Conservation (phyloP, 2,888 invertebrate genomes). For the Pyrrhosoma nymphula region DNA sequence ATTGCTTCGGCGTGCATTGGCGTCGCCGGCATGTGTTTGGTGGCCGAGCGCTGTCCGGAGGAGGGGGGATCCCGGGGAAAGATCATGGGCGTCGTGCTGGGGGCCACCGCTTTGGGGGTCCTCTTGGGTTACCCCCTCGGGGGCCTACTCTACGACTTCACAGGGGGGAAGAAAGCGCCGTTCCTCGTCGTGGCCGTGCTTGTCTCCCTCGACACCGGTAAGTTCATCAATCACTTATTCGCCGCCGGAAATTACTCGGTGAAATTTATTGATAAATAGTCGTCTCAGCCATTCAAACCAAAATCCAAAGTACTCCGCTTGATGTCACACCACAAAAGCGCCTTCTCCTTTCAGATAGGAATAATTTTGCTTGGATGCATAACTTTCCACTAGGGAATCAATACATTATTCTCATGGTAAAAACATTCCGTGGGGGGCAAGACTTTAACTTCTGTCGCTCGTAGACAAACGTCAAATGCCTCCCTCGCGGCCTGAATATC, state of each 20-base stretch:
- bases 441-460: too few species aligned
- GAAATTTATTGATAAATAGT: background rate
- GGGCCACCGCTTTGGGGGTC: conserved; percentile 90
- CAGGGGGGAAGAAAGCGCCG: conserved; percentile 85
- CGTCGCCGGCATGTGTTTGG: conserved; percentile 88
- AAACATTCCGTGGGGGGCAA: too few species aligned
- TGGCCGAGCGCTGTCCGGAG: conserved; percentile 83
- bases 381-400: too few species aligned
- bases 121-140: conserved; percentile 91
- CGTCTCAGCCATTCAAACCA: background rate
- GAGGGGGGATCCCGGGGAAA: conserved; percentile 81
- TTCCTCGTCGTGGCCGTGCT: conserved; percentile 85
- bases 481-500: too few species aligned
- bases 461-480: too few species aligned
- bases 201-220: conserved; percentile 79
- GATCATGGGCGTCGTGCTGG: conserved; percentile 90
- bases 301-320: background rate
- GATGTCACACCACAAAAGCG: too few species aligned
- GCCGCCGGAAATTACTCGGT: background rate
- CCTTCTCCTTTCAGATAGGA: too few species aligned
- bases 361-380: too few species aligned
- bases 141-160: conserved; percentile 87
- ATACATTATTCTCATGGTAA: too few species aligned
- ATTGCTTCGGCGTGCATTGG: conserved; percentile 89
- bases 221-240: conserved; percentile 69